These are phyloP conservation scores for Metopolophium dirhodum DNA, from an alignment of 1,140 invertebrate species.

Conservation along the genomic window DNA sequence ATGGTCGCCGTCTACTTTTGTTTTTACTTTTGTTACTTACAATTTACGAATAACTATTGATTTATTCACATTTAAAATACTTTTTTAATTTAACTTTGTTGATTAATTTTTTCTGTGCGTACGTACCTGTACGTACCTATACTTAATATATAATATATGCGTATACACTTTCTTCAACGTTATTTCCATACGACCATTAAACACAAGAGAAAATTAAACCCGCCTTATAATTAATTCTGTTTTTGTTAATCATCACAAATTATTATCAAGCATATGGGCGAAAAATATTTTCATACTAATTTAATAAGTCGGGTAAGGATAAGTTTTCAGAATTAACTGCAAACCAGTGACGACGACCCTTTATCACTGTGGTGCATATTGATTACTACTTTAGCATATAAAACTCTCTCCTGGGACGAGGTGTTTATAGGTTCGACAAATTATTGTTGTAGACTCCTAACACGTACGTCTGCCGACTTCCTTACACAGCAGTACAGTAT, in stretches of 20 bases:
- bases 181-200: not conserved
- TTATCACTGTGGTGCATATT: not conserved
- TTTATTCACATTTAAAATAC: not conserved
- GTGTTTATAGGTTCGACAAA: not conserved
- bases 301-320: not conserved
- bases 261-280: not conserved
- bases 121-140: too few species aligned
- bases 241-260: not conserved
- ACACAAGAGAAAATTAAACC: not conserved
- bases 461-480: not conserved
- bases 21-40: not conserved
- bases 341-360: not conserved
- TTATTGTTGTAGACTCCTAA: not conserved
- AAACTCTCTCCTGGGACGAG: not conserved
- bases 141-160: too few species aligned
- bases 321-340: not conserved
- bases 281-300: not conserved
- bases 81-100: not conserved
- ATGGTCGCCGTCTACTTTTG: not conserved
- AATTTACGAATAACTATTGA: too few species aligned
- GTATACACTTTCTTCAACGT: not conserved
- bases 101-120: not conserved
- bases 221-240: not conserved
- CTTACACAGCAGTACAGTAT: not conserved
- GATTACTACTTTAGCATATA: constrained; percentile 16